Evolutionary conservation across 2,797 vertebrate genomes (phyloP), one percentile per base, ranked within the genome.

Genomic region (Falco novaeseelandiae): DNA sequence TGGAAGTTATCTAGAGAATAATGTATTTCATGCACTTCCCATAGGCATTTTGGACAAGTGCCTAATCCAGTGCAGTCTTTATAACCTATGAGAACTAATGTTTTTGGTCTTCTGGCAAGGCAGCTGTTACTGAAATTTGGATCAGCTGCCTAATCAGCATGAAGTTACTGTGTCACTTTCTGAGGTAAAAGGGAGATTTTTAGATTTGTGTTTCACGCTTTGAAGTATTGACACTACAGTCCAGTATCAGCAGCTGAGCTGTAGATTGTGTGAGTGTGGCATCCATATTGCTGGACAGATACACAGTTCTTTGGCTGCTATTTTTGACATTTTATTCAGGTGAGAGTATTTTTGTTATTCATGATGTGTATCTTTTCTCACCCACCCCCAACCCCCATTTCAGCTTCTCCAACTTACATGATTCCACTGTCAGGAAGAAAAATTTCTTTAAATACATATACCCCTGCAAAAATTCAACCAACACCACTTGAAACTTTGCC

Each of bases 381-480:
- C 81, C 49, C 38, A 40, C 38, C 38, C 38, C 38, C 38, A 7
- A 79, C 49, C 26, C 13, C 38, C 72, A 10, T 87, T 96, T 92
- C 91, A 97, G 98, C 90, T 88, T 96, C 97, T 94, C 66, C 97
- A 77, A 69, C 96, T 70, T 91, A 79, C 46, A 77, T 57, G 57
- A 97, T 97, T 97, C 98, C 98, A 96, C 69, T 81, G 66, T 95
- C 98, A 88, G 96, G 98, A 97, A 99, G 98, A 97, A 99, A 99
- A 97, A 76, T 95, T 63, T 94, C 98, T 94, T 98, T 99, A 96
- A 99, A 99, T 97, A 99, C 98, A 12, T 99, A 99, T 12, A 98
- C 98, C 57, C 98, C 99, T 93, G 97, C 98, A 66, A 99, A 98
- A 96, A 98, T 99, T 89, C 98, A 99, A 42, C 98, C 99, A 83